A percentile compares a stretch with the other conserved stretches of the same genome.
Conservation (phyloP, 2,888 invertebrate species). For the Oasisia sp. region DNA sequence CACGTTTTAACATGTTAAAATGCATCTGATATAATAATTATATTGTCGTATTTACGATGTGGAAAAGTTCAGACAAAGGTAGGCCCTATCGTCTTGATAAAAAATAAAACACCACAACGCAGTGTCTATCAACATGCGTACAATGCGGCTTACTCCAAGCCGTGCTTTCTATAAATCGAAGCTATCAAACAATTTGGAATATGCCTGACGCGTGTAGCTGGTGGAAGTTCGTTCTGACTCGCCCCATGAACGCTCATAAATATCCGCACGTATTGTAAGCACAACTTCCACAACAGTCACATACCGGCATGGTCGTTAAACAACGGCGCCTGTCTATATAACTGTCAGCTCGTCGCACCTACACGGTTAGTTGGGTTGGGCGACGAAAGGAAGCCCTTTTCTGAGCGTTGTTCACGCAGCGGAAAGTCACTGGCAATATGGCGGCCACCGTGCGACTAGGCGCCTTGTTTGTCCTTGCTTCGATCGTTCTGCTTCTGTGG, state of each 20-base stretch:
- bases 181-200: background rate
- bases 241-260: background rate
- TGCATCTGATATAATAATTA: no score
- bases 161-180: background rate
- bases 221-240: background rate
- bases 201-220: background rate
- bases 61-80: background rate
- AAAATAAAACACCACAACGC: background rate
- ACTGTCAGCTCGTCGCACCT: background rate
- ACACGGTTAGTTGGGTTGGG: background rate
- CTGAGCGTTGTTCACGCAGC: background rate
- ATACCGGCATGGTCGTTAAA: background rate
- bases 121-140: background rate
- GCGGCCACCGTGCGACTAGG: conserved; percentile 3
- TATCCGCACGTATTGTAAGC: background rate
- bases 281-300: background rate
- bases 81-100: background rate
- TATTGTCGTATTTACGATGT: background rate
- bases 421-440: background rate
- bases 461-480: background rate
- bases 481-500: background rate
- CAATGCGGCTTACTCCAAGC: background rate
- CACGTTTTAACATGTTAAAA: background rate
- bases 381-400: background rate
- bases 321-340: background rate